These are phyloP conservation scores for Leptopilina drosophilae DNA, from an alignment of 2,888 invertebrate genomes.

Conservation along the genomic window DNA sequence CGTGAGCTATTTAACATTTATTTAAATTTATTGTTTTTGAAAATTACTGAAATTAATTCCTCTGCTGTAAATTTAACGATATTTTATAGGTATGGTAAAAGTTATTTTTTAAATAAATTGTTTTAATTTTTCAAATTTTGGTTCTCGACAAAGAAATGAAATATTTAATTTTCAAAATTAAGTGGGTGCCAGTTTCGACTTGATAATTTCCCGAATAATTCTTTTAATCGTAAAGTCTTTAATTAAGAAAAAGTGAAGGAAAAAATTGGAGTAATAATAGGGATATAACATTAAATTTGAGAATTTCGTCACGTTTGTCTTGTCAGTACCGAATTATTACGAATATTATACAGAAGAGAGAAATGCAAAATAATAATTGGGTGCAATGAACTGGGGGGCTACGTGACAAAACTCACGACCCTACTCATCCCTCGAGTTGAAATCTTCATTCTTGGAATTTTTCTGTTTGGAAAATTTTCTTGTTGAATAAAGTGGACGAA, in stretches of 20 bases:
- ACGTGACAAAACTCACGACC: slow-evolving; percentile 23
- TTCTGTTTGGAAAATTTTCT: not conserved
- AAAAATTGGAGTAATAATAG: not conserved
- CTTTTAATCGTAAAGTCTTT: no score
- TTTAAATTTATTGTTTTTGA: no score
- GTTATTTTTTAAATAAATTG: no score
- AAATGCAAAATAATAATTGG: not conserved
- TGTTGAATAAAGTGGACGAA: not conserved
- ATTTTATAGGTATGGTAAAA: no score
- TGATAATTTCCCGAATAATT: no score
- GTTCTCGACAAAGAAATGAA: no score
- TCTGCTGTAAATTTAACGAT: no score
- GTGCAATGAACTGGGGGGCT: slow-evolving; percentile 22
- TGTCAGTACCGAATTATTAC: not conserved
- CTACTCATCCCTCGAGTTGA: not conserved
- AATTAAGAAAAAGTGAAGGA: no score
- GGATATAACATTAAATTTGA: not conserved
- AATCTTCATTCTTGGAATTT: not conserved
- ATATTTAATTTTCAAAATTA: no score
- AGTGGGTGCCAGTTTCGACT: no score
- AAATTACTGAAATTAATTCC: no score
- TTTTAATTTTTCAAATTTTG: not conserved
- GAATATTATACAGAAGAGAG: not conserved
- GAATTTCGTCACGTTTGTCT: not conserved
- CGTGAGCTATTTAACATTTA: not conserved